Percentiles rank a stretch among this genome's conserved stretches.
Evolutionary conservation across 2,113 vertebrate genomes (phyloP).

Genomic region (Pseudorasbora parva): DNA sequence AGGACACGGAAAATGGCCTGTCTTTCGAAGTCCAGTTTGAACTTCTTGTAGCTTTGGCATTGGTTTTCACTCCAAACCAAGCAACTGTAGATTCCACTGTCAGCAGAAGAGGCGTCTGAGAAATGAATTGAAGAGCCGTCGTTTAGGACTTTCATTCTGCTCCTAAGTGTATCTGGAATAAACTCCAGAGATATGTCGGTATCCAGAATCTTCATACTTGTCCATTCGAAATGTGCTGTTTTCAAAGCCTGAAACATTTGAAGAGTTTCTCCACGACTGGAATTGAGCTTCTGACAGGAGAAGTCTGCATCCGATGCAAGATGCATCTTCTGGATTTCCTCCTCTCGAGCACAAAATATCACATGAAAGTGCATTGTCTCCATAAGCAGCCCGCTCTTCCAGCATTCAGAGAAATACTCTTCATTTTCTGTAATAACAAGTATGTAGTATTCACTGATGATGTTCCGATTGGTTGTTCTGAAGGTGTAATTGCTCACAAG

Average conservation of each 20-base stretch:
- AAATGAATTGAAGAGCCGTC: not conserved
- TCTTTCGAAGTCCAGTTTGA: not conserved
- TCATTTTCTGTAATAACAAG: not conserved
- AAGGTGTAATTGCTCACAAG: not conserved
- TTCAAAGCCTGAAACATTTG: not conserved
- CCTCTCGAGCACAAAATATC: not conserved
- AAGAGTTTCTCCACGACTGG: not conserved
- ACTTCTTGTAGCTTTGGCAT: not conserved
- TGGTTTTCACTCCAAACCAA: constrained; percentile 1
- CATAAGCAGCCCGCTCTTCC: not conserved
- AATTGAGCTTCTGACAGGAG: not conserved
- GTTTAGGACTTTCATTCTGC: not conserved
- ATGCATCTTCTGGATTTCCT: not conserved
- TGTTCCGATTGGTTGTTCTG: not conserved
- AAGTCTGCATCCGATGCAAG: not conserved
- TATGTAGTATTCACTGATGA: not conserved
- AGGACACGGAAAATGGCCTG: not conserved
- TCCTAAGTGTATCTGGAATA: not conserved
- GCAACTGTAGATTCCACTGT: not conserved
- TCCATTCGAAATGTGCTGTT: not conserved
- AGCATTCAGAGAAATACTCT: not conserved
- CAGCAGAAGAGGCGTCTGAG: not conserved
- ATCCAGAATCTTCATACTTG: not conserved
- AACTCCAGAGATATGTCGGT: not conserved
- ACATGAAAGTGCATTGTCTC: not conserved